These are phyloP conservation scores for Ceratosolen solmsi DNA, from an alignment of 1,140 invertebrate genomes.

Conservation along the genomic window DNA sequence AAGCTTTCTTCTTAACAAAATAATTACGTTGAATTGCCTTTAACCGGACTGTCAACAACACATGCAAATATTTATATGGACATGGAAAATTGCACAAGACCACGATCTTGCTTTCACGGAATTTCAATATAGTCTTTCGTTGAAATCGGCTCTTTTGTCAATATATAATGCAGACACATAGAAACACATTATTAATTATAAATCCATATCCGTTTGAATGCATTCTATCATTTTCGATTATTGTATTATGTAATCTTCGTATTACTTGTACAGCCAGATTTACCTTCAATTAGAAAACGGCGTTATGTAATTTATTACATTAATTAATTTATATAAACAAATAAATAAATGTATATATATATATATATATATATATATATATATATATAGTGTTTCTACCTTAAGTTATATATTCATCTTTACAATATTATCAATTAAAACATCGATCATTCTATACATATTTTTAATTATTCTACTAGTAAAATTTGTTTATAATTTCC, in stretches of 20 bases:
- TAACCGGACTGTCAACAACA: too few species aligned
- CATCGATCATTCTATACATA: neutral
- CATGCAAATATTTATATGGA: too few species aligned
- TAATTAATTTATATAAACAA: neutral
- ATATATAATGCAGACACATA: too few species aligned
- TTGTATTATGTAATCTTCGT: slow-evolving; percentile 18
- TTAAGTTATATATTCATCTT: neutral
- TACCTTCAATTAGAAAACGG: slow-evolving; percentile 16
- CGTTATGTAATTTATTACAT: slow-evolving; percentile 7
- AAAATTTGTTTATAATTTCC: too few species aligned
- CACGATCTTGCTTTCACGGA: neutral
- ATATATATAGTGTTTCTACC: too few species aligned
- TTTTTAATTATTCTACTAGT: neutral
- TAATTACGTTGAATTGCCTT: too few species aligned
- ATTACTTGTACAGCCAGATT: neutral
- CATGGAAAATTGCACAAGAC: neutral
- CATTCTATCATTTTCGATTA: neutral
- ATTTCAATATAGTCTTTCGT: neutral
- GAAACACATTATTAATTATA: neutral
- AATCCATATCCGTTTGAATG: neutral
- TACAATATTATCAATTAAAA: neutral
- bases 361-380: too few species aligned
- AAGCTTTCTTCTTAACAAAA: too few species aligned
- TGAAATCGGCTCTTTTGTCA: neutral
- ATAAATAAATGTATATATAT: too few species aligned